phyloP scores from a whole-genome alignment of 2,888 invertebrate genomes.

The Drosophila prostipennis region DNA sequence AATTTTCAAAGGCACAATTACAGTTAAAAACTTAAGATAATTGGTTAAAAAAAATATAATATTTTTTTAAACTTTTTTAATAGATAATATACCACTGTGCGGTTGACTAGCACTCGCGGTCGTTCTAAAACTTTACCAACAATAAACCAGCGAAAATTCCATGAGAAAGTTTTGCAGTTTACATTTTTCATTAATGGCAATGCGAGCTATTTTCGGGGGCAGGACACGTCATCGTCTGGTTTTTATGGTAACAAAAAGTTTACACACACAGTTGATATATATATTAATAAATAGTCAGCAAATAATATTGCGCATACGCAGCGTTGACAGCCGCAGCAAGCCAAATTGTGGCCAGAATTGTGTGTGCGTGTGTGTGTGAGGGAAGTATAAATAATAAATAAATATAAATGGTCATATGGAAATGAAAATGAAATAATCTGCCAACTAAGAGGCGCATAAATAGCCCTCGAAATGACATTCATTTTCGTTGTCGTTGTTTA shows the following conservation, averaged over 20 bases:
- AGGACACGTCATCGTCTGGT: conserved; percentile 46
- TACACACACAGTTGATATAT: background rate
- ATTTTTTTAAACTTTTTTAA: no score
- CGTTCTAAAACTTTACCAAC: conserved; percentile 28
- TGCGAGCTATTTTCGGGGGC: conserved; percentile 28
- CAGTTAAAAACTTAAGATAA: no score
- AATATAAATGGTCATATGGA: conserved; percentile 53
- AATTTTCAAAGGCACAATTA: no score
- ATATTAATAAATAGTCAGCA: conserved; percentile 48
- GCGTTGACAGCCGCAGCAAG: conserved; percentile 44
- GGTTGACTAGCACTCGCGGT: conserved; percentile 7
- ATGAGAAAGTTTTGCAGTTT: conserved; percentile 34
- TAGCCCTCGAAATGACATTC: conserved; percentile 70
- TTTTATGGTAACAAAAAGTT: conserved; percentile 42
- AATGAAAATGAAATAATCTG: conserved; percentile 74
- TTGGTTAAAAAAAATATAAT: no score
- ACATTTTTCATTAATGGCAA: conserved; percentile 39
- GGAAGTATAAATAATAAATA: conserved; percentile 52
- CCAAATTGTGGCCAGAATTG: conserved; percentile 29
- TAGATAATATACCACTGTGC: background rate
- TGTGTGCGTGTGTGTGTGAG: conserved; percentile 17
- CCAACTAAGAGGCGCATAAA: conserved; percentile 72
- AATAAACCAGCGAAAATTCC: conserved; percentile 16
- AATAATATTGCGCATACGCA: conserved; percentile 56
- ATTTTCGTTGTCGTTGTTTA: conserved; percentile 60